These are phyloP conservation scores for Machaerirhynchus nigripectus DNA, from an alignment of 2,113 vertebrate species.

Conservation along the genomic window DNA sequence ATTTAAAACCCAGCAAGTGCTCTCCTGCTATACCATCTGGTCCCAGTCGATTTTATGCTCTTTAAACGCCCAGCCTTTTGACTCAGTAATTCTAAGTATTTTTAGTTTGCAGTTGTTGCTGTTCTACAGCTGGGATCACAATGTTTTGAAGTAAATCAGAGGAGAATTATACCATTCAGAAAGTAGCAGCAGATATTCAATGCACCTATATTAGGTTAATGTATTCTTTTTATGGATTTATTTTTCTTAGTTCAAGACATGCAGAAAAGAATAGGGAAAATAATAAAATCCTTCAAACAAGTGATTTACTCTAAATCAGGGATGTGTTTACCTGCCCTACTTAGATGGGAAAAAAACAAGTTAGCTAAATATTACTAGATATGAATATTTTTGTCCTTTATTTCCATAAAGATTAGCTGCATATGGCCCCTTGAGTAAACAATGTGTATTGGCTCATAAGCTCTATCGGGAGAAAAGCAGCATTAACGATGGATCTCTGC, in stretches of 20 bases:
- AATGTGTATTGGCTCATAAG: constrained; percentile 8
- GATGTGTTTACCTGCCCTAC: constrained; percentile 66
- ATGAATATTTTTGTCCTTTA: constrained; percentile 72
- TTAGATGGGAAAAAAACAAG: constrained; percentile 59
- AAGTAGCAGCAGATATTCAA: constrained; percentile 43
- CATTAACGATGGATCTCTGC: constrained; percentile 52
- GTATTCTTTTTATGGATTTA: constrained; percentile 65
- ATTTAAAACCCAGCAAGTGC: neutral
- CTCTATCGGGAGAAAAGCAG: constrained; percentile 4
- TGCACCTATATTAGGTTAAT: constrained; percentile 66
- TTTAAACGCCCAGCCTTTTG: constrained; percentile 16
- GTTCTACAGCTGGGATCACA: constrained; percentile 56
- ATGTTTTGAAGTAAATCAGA: constrained; percentile 64
- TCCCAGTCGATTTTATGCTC: neutral
- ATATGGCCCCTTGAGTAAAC: constrained; percentile 51
- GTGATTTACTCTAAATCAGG: constrained; percentile 68
- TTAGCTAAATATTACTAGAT: constrained; percentile 67
- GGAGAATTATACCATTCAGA: constrained; percentile 33
- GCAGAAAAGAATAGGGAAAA: constrained; percentile 43
- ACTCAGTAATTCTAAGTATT: constrained; percentile 46
- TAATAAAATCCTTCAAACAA: constrained; percentile 59
- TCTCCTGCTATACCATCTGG: constrained; percentile 3
- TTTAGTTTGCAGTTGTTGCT: constrained; percentile 45
- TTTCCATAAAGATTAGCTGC: constrained; percentile 75
- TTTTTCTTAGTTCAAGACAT: constrained; percentile 44